Conservation (phyloP, 2,888 invertebrate species). For the Hyposoter didymator region DNA sequence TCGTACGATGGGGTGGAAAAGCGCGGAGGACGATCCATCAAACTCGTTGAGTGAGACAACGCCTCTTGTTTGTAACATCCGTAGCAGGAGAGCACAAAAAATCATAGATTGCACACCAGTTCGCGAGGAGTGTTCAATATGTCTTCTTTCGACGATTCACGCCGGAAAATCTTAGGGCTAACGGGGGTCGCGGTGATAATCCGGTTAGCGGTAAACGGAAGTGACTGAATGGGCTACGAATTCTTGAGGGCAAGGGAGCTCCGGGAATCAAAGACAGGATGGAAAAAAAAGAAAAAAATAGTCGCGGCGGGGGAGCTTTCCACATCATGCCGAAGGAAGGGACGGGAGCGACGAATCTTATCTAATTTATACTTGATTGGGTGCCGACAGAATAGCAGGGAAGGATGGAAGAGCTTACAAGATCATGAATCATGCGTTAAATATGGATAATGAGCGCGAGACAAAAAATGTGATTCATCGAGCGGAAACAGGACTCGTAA, state of each 20-base stretch:
- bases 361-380: constrained; percentile 51
- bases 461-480: neutral
- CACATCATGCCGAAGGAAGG: neutral
- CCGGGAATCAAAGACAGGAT: neutral
- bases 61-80: constrained; percentile 58
- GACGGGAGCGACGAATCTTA: constrained; percentile 39
- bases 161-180: constrained; percentile 50
- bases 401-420: neutral
- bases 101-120: constrained; percentile 2
- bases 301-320: neutral
- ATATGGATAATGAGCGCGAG: neutral
- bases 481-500: neutral
- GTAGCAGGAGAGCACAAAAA: neutral
- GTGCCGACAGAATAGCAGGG: neutral
- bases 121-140: constrained; percentile 9
- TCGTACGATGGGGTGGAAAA: constrained; percentile 11
- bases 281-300: neutral
- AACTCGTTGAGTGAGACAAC: constrained; percentile 64
- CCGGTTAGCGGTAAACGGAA: constrained; percentile 20
- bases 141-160: constrained; percentile 33
- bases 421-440: neutral
- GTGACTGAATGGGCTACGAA: constrained; percentile 16
- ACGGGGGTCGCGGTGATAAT: constrained; percentile 50
- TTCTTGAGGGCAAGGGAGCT: neutral
- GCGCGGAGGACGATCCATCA: constrained; percentile 60